Base-by-base conservation (phyloP, 2,797 vertebrate genomes). In the Siniperca undulata region DNA sequence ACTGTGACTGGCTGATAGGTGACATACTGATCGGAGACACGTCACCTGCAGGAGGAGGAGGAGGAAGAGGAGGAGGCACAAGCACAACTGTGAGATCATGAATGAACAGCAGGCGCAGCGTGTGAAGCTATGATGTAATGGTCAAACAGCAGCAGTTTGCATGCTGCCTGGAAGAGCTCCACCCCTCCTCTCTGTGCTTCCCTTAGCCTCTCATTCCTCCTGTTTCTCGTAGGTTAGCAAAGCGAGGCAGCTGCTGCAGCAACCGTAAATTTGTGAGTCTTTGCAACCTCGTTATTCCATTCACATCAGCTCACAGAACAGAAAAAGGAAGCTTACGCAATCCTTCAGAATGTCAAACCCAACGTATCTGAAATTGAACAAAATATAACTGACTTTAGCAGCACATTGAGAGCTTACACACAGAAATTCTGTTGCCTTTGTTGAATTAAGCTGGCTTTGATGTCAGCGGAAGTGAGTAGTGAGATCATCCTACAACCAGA, bases 11-110 rank as follows among this genome's bases (percentile, higher is more conserved):
- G 95, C 97, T 99, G 97, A 99, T 98, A 86, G 99, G 99, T 93
- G 98, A 99, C 99, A 99, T 99, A 94, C 97, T 99, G 97, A 99
- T 99, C 79, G 99, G 99, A 92, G 98, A 99, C 91, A 99, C 98
- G 97, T 99, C 99, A 98, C 98, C 99, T 99, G 95, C 66, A 83
- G 53, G 89, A 86, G 73, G 77, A 42, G 56, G 65, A 67, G 70
- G 78, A 76, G 42, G 72, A 65, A 48, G 64, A 71, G 72, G 60
- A 77, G 79, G 82, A 78, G 85, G 74, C 74, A 86, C 44, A 91
- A 73, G 86, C 81, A 91, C 86, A 83, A 83, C 77, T 61, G 91
- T 94, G 89, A 94, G 90, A 93, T 88, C 89, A 93, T 93, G 92
- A 94, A 94, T 93, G 90, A 94, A 94, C 90, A 92, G 91, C 89